phyloP scores from a whole-genome alignment of 2,797 vertebrate genomes.

The Ptychadena robeensis region DNA sequence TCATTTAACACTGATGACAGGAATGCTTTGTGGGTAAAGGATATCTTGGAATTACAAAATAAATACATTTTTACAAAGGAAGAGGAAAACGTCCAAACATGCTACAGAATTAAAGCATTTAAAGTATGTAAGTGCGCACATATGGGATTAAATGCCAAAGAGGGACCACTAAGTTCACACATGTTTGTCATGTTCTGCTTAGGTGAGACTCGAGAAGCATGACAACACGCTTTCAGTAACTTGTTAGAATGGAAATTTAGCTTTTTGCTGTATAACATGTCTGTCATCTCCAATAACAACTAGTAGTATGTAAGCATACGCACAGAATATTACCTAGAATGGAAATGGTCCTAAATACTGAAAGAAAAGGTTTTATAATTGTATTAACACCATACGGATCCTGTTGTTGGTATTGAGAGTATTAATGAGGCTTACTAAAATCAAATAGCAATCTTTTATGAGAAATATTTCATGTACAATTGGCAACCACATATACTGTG shows the following conservation, averaged over 20 bases:
- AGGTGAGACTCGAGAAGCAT: slow-evolving; percentile 46
- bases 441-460: not conserved
- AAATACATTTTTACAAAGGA: slow-evolving; percentile 44
- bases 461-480: no score
- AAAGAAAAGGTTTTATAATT: not conserved
- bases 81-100: slow-evolving; percentile 9
- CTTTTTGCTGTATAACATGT: slow-evolving; percentile 36
- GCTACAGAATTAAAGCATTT: slow-evolving; percentile 42
- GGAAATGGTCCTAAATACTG: not conserved
- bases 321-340: slow-evolving; percentile 33
- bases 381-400: not conserved
- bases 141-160: slow-evolving; percentile 35
- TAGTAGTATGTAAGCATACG: slow-evolving; percentile 14
- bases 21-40: slow-evolving; percentile 42
- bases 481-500: no score
- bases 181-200: slow-evolving; percentile 52
- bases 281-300: slow-evolving; percentile 31
- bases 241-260: slow-evolving; percentile 40
- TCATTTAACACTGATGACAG: slow-evolving; percentile 51
- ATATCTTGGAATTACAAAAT: slow-evolving; percentile 50
- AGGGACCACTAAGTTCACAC: slow-evolving; percentile 21
- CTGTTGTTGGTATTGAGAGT: not conserved
- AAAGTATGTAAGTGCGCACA: slow-evolving; percentile 48
- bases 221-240: slow-evolving; percentile 23
- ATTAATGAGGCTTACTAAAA: not conserved